phyloP scores from a whole-genome alignment of 2,888 invertebrate genomes.

The Himalopsyche kuldschensis region DNA sequence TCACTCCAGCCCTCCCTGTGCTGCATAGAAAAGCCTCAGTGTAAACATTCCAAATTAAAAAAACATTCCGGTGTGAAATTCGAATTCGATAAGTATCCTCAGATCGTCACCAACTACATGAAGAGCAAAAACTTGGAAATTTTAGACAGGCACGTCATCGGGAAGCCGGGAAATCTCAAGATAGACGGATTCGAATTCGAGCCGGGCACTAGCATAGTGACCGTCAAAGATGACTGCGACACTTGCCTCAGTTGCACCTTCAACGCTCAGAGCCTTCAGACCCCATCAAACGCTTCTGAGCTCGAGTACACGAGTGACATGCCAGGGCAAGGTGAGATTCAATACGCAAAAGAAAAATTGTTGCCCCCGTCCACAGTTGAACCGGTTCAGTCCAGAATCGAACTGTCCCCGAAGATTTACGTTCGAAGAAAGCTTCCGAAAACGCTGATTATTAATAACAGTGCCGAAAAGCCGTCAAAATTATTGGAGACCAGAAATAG shows the following conservation, averaged over 20 bases:
- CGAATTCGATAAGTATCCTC: slow-evolving; percentile 73
- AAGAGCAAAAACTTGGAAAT: slow-evolving; percentile 72
- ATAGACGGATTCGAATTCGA: slow-evolving; percentile 58
- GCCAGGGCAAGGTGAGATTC: slow-evolving; percentile 46
- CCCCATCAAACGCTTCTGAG: slow-evolving; percentile 79
- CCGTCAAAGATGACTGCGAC: slow-evolving; percentile 56
- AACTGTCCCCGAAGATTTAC: slow-evolving; percentile 49
- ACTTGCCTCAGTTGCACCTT: slow-evolving; percentile 58
- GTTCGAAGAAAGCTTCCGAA: slow-evolving; percentile 52
- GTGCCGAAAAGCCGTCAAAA: neutral
- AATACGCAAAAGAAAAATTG: slow-evolving; percentile 49
- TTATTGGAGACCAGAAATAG: neutral
- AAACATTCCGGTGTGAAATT: slow-evolving; percentile 74
- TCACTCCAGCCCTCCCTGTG: slow-evolving; percentile 15
- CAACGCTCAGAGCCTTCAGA: slow-evolving; percentile 66
- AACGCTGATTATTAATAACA: slow-evolving; percentile 43
- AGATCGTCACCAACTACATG: slow-evolving; percentile 75
- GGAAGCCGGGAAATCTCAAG: slow-evolving; percentile 60
- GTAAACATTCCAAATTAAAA: slow-evolving; percentile 63
- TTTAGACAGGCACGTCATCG: slow-evolving; percentile 61
- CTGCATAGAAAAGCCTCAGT: slow-evolving; percentile 38
- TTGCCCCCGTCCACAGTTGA: slow-evolving; percentile 36
- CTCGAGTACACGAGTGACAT: slow-evolving; percentile 60
- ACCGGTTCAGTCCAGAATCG: neutral
- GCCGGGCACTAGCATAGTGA: slow-evolving; percentile 54